Evolutionary conservation across 2,888 invertebrate genomes (phyloP).

Genomic region (Iselma pallidipennis): DNA sequence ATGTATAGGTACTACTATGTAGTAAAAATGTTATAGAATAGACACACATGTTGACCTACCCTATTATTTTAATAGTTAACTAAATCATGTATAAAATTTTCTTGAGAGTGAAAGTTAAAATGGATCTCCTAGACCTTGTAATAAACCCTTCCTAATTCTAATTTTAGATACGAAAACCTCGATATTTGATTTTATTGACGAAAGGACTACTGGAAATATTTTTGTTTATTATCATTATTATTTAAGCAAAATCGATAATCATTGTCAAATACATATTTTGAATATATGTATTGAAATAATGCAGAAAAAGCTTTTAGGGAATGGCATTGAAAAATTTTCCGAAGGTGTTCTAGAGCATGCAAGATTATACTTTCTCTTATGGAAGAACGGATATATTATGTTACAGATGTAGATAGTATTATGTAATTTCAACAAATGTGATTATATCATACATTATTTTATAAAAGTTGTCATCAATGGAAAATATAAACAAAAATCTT

Average conservation of each 20-base stretch:
- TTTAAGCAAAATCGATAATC: too few species aligned
- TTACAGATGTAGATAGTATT: constrained; percentile 10
- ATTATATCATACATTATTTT: constrained; percentile 1
- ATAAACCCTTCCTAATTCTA: background rate
- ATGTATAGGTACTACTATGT: too few species aligned
- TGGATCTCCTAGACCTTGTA: background rate
- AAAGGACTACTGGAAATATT: too few species aligned
- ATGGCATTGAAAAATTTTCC: background rate
- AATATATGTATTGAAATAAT: too few species aligned
- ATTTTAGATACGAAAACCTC: too few species aligned
- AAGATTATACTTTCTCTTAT: constrained; percentile 11
- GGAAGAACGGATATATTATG: constrained; percentile 15
- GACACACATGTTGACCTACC: background rate
- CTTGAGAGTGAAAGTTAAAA: background rate
- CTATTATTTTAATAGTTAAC: background rate
- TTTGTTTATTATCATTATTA: too few species aligned
- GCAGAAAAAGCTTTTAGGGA: background rate
- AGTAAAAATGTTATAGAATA: too few species aligned
- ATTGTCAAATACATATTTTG: too few species aligned
- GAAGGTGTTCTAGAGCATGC: background rate
- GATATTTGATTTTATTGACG: too few species aligned
- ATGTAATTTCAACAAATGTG: constrained; percentile 4
- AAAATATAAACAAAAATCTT: too few species aligned
- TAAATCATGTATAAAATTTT: background rate
- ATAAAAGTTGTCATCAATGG: too few species aligned